Evolutionary conservation across 2,888 invertebrate species (phyloP), one percentile per base, ranked within the genome.

Genomic region (Drosophila limbata): DNA sequence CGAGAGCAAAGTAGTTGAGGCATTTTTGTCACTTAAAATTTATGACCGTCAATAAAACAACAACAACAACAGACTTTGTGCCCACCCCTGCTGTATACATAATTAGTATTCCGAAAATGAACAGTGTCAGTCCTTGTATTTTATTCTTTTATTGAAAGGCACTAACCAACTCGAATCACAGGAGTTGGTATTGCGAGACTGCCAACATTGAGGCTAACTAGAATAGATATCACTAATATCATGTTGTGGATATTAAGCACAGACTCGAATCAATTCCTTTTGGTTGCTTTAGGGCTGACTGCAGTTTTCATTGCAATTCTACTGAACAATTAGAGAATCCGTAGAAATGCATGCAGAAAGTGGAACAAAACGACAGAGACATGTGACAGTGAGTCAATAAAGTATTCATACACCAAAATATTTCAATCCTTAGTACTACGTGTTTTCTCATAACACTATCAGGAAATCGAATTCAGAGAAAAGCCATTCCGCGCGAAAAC

Each of bases 81-180:
- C n/a, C n/a, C n/a, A n/a, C n/a, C n/a, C n/a, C n/a, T n/a, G n/a
- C 21, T 21, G 21, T 5, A 25, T 25, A 25, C 0, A 25, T 25
- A 25, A 25, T 25, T 25, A 5, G 6, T 25, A 5, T 25, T 25
- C 25, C 25, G 25, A 8, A 25, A 25, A 25, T 21, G 3, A 21
- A 2, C 21, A 21, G 21, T 21, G 21, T 21, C 4, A 21, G 4
- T 21, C 28, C 8, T 28, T 8, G 28, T 8, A 28, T 8, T 25
- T 25, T 4, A 25, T 4, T 25, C 25, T 4, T 25, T 25, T 28
- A 6, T 8, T 3, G 3, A 3, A 39, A 42, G 19, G 13, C 1
- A 33, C 48, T 48, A 4, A 50, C 79, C 80, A 39, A 80, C 53
- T 69, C 68, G 71, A 44, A 80, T 63, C 9, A 79, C 48, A 1